Conservation (phyloP, 2,888 invertebrate genomes). For the Balanococcus diminutus region DNA sequence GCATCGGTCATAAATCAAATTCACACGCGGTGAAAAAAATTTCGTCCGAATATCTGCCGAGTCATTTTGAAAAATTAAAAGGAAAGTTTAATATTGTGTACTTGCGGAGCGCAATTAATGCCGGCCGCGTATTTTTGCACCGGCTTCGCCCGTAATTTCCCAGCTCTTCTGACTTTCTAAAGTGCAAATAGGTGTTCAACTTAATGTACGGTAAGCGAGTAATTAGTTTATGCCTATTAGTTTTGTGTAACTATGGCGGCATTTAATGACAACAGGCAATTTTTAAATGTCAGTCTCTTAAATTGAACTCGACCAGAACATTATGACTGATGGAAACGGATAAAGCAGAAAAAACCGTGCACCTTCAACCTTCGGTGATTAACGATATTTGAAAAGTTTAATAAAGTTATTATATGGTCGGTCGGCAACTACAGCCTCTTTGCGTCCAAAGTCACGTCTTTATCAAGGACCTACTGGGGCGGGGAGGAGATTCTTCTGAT, state of each 20-base stretch:
- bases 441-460: neutral
- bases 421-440: neutral
- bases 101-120: slow-evolving; percentile 43
- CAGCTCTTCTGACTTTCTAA: slow-evolving; percentile 47
- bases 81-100: slow-evolving; percentile 45
- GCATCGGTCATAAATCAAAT: slow-evolving; percentile 36
- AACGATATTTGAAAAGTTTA: slow-evolving; percentile 40
- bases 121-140: slow-evolving; percentile 46
- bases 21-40: slow-evolving; percentile 33
- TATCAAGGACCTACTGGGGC: neutral
- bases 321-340: slow-evolving; percentile 30
- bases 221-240: slow-evolving; percentile 49
- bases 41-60: slow-evolving; percentile 29
- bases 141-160: slow-evolving; percentile 9
- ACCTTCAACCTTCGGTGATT: slow-evolving; percentile 25
- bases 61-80: slow-evolving; percentile 50
- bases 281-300: slow-evolving; percentile 31
- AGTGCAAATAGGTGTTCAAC: slow-evolving; percentile 50
- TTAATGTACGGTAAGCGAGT: slow-evolving; percentile 50
- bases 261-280: slow-evolving; percentile 38
- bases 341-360: neutral
- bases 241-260: slow-evolving; percentile 46
- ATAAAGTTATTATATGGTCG: slow-evolving; percentile 18
- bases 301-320: slow-evolving; percentile 29
- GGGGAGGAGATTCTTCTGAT: neutral